Conservation (phyloP, 1,140 invertebrate genomes). For the Polyergus mexicanus region DNA sequence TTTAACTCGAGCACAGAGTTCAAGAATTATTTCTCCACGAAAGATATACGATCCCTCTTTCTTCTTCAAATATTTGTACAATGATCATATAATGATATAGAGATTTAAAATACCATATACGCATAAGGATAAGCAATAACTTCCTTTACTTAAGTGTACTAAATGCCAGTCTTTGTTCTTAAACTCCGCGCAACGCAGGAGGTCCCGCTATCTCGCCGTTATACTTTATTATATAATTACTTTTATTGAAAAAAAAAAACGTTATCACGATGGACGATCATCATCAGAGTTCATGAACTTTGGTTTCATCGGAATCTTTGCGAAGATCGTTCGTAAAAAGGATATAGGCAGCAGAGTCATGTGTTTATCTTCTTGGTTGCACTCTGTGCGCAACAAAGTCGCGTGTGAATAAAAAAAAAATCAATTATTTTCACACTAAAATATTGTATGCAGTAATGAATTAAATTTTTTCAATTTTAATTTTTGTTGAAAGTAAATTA, state of each 20-base stretch:
- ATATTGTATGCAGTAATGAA: not conserved
- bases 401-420: slow-evolving; percentile 16
- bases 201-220: slow-evolving; percentile 69
- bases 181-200: slow-evolving; percentile 43
- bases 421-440: not conserved
- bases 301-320: not conserved
- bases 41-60: slow-evolving; percentile 66
- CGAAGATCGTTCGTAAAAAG: not conserved
- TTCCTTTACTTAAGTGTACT: slow-evolving; percentile 34
- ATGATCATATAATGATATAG: slow-evolving; percentile 57
- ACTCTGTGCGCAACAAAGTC: not conserved
- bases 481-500: no score
- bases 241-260: slow-evolving; percentile 52
- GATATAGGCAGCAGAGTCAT: not conserved
- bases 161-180: slow-evolving; percentile 76
- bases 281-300: slow-evolving; percentile 16
- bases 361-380: not conserved
- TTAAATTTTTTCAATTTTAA: no score
- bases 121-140: slow-evolving; percentile 49
- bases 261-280: not conserved
- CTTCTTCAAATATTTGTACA: slow-evolving; percentile 55
- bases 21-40: slow-evolving; percentile 56
- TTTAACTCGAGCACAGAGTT: slow-evolving; percentile 53
- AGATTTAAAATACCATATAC: slow-evolving; percentile 23
- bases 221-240: slow-evolving; percentile 72